Conservation (phyloP, 2,797 vertebrate species). For the Tapirus indicus region DNA sequence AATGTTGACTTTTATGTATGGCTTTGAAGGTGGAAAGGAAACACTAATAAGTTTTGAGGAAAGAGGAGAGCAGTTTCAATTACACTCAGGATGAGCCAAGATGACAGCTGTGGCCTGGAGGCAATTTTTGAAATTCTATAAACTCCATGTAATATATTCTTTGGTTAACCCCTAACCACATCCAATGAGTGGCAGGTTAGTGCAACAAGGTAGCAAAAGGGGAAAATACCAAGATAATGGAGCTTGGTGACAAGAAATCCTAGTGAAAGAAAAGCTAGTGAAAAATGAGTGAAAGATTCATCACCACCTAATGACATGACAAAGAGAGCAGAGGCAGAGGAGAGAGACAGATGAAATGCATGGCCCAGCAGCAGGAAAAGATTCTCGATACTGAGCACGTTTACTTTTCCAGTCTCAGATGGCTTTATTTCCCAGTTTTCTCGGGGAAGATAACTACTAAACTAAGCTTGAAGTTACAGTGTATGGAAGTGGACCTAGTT, state of each 20-base stretch:
- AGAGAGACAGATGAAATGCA: not conserved
- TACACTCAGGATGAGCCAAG: not conserved
- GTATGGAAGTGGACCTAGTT: not conserved
- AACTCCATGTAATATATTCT: not conserved
- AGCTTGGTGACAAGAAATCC: not conserved
- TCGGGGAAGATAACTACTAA: not conserved
- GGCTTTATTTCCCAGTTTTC: not conserved
- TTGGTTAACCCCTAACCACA: not conserved
- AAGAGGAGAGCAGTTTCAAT: not conserved
- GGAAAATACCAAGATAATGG: not conserved
- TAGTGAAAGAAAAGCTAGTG: not conserved
- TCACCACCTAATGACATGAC: not conserved
- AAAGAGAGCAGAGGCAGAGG: not conserved
- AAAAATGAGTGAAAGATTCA: not conserved
- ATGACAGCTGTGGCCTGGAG: not conserved
- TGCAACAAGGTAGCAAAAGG: not conserved
- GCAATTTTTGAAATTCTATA: slow-evolving; percentile 11
- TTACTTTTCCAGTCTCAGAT: not conserved
- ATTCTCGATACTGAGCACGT: not conserved
- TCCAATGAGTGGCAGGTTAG: not conserved
- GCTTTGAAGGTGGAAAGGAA: slow-evolving; percentile 60
- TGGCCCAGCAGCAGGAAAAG: not conserved
- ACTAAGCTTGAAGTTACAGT: not conserved
- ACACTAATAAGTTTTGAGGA: not conserved
- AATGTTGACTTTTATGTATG: not conserved